These are phyloP conservation scores for Passer domesticus DNA, from an alignment of 2,113 vertebrate species.

Conservation along the genomic window DNA sequence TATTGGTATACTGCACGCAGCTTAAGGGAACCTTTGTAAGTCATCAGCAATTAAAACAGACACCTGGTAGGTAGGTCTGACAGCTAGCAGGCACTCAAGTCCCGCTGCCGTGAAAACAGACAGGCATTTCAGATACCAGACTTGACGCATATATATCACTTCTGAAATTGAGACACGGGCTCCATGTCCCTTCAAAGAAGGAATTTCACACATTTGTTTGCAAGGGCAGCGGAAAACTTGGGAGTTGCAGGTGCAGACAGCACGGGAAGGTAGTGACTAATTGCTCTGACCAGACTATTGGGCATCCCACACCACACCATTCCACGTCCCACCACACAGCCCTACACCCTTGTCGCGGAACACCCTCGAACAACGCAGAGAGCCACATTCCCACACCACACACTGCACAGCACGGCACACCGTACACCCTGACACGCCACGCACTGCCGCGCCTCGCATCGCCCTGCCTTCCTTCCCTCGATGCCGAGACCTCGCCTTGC, in stretches of 20 bases:
- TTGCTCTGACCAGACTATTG: not conserved
- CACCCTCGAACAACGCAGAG: fast-evolving
- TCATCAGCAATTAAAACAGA: not conserved
- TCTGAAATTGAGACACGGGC: not conserved
- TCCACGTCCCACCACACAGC: fast-evolving
- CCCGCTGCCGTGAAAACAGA: not conserved
- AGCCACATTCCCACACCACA: not conserved
- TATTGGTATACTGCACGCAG: not conserved
- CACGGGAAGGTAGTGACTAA: fast-evolving
- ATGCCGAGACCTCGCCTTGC: not conserved
- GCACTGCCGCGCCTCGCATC: fast-evolving
- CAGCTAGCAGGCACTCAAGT: not conserved
- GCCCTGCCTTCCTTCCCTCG: fast-evolving
- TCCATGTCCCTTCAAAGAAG: not conserved
- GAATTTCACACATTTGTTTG: not conserved
- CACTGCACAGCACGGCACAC: fast-evolving
- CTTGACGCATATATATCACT: not conserved
- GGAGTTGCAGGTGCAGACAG: not conserved
- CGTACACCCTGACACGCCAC: not conserved
- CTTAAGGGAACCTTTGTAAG: not conserved
- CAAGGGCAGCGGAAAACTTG: not conserved
- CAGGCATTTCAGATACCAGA: not conserved
- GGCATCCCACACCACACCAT: fast-evolving
- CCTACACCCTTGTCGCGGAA: not conserved
- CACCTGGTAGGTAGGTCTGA: not conserved